Percentiles rank a stretch among this genome's conserved stretches.
Evolutionary conservation across 2,797 vertebrate species (phyloP).

Genomic region (Sebastes steindachneri): DNA sequence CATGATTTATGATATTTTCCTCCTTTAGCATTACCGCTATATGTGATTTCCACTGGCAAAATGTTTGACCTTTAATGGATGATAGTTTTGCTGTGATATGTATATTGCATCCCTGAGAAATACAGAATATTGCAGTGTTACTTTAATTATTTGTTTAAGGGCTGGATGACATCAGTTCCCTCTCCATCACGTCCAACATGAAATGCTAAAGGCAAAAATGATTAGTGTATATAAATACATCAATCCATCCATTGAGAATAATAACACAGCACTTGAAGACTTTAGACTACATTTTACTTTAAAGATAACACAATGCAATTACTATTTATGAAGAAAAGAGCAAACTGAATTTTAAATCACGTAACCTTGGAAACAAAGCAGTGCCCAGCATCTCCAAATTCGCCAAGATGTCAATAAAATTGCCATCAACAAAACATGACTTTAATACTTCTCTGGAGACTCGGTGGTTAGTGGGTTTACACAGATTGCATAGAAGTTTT

Average conservation of each 20-base stretch:
- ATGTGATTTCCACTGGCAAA: constrained; percentile 35
- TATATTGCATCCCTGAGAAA: background rate
- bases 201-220: background rate
- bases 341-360: background rate
- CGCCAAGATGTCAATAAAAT: constrained; percentile 37
- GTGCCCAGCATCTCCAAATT: constrained; percentile 1
- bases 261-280: background rate
- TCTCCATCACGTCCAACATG: background rate
- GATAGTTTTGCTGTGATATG: constrained; percentile 28
- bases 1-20: constrained; percentile 60
- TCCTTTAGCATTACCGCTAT: constrained; percentile 23
- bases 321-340: constrained; percentile 4
- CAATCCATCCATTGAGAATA: constrained; percentile 2
- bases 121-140: background rate
- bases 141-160: background rate
- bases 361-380: constrained; percentile 53
- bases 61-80: constrained; percentile 54
- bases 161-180: background rate
- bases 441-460: constrained; percentile 4
- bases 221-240: background rate
- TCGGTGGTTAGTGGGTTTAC: constrained; percentile 4
- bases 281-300: too few relatives aligned
- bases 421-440: constrained; percentile 13
- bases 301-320: constrained; percentile 7
- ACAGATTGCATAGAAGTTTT: background rate